phyloP scores from a whole-genome alignment of 2,888 invertebrate genomes.

The Ametastegia equiseti region DNA sequence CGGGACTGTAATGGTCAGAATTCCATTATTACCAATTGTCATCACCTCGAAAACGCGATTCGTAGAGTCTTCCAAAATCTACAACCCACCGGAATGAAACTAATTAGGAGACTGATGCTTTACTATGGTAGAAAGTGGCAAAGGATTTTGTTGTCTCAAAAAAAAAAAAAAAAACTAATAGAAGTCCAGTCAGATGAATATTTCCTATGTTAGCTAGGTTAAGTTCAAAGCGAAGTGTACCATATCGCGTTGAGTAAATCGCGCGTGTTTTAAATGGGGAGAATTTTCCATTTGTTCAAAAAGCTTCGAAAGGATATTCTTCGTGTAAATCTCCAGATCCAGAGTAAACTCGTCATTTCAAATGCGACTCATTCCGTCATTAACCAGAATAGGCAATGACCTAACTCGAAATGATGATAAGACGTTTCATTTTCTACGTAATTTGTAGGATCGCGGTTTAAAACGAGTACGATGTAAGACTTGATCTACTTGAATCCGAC shows the following conservation, averaged over 20 bases:
- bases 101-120: too few relatives aligned
- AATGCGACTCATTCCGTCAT: constrained; percentile 54
- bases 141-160: too few relatives aligned
- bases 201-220: too few relatives aligned
- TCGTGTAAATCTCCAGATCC: constrained; percentile 24
- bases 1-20: background rate
- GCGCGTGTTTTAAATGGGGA: background rate
- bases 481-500: background rate
- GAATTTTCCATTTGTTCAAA: background rate
- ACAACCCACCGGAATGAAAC: too few relatives aligned
- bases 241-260: too few relatives aligned
- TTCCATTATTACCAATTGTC: too few relatives aligned
- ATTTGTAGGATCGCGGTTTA: background rate
- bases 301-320: background rate
- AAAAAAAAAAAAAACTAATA: too few relatives aligned
- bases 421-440: constrained; percentile 30
- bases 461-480: background rate
- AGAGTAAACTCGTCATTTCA: constrained; percentile 64
- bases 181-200: too few relatives aligned
- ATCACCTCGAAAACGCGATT: too few relatives aligned
- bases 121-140: too few relatives aligned
- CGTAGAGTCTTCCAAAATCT: too few relatives aligned
- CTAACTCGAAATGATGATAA: constrained; percentile 45
- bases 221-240: too few relatives aligned
- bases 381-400: constrained; percentile 48